Base-by-base conservation (phyloP, 2,113 vertebrate species). In the Gasterosteus nipponicus region DNA sequence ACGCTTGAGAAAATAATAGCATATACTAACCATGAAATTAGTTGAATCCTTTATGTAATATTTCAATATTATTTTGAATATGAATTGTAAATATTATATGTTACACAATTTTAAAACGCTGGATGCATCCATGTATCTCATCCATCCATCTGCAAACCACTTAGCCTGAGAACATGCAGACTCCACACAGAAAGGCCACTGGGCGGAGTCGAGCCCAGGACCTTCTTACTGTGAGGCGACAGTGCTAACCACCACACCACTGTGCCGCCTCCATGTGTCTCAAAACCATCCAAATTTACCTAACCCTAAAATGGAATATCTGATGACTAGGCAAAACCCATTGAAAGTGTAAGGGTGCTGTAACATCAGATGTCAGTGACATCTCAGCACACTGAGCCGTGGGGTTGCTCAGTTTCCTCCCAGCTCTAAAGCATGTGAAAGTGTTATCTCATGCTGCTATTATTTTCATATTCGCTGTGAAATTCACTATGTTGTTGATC, bases 401-500 rank as follows among this genome's bases (percentile, higher is more conserved):
- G 33, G n/a, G 46, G 46, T 56, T 56, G 11, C 38, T 65, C 38
- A 33, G 33, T 22, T 33, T 26, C 5, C 26, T 56, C 54, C 7
- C 39, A 33, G 31, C 39, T 41, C 19, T 57, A 2, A 16, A 75
- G n/a, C 41, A 58, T 42, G 29, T 39, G 54, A n/a, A 15, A 22
- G 33, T n/a, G 15, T 47, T 14, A 51, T 47, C n/a, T 26, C 47
- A 51, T 12, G 66, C 6, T 42, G n/a, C n/a, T 61, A 44, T 76
- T 75, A 56, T 35, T 60, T 51, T 49, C 46, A 19, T 60, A 35
- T 74, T 81, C 51, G 29, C 75, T 78, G 64, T 75, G 64, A 81
- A 77, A 84, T 69, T 65, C 38, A 35, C 63, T 63, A 72, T 60
- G 73, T 66, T 74, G 60, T 64, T 81, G 74, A 85, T 85, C 83